phyloP scores from a whole-genome alignment of 2,888 invertebrate species.

The Metopia argyrocephala region DNA sequence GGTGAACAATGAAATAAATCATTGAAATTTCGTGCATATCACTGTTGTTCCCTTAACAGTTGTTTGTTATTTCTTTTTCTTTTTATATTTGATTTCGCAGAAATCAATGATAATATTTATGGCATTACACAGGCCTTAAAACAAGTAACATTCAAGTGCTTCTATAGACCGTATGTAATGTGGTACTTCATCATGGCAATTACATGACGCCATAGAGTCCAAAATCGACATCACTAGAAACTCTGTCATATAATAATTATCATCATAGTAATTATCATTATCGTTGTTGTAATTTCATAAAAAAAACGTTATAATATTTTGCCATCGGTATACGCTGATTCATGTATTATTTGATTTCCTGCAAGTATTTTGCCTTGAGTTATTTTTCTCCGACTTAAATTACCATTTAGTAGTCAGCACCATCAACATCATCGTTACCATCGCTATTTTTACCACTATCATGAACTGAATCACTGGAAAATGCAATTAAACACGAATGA shows the following conservation, averaged over 20 bases:
- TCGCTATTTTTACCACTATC: constrained; percentile 1
- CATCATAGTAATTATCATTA: not conserved
- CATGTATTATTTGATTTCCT: constrained; percentile 53
- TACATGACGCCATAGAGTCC: constrained; percentile 48
- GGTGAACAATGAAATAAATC: constrained; percentile 56
- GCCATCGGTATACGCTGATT: constrained; percentile 38
- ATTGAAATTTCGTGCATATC: constrained; percentile 36
- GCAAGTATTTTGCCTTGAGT: constrained; percentile 60
- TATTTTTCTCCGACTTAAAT: constrained; percentile 58
- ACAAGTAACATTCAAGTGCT: constrained; percentile 28
- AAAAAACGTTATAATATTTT: not conserved
- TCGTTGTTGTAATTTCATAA: constrained; percentile 22
- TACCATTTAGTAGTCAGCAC: constrained; percentile 55
- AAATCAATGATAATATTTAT: constrained; percentile 64
- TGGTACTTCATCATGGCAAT: constrained; percentile 59
- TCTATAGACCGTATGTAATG: constrained; percentile 20
- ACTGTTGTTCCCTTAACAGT: constrained; percentile 20
- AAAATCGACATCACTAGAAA: constrained; percentile 9
- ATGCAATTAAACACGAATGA: constrained; percentile 75
- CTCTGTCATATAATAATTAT: not conserved
- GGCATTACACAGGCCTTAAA: constrained; percentile 50
- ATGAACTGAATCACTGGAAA: constrained; percentile 71
- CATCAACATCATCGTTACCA: constrained; percentile 27
- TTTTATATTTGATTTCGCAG: constrained; percentile 56
- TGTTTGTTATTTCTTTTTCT: constrained; percentile 35